phyloP scores from a whole-genome alignment of 2,797 vertebrate species.

The Sarcophilus harrisii region DNA sequence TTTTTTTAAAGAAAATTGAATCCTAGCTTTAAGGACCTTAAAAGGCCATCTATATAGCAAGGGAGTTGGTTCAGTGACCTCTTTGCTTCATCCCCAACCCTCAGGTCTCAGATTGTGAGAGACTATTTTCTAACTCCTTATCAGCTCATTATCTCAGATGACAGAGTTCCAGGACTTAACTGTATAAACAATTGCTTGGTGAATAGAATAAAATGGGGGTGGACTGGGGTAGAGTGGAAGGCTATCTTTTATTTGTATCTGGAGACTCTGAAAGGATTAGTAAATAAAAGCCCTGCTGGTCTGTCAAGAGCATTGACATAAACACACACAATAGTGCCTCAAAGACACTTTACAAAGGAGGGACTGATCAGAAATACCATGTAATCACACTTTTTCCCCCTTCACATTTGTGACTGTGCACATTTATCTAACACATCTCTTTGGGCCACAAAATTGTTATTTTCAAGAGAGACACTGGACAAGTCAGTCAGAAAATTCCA shows the following conservation, averaged over 20 bases:
- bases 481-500: constrained; percentile 60
- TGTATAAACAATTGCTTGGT: constrained; percentile 56
- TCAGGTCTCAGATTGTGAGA: neutral
- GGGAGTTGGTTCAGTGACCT: constrained; percentile 1
- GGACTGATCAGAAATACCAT: constrained; percentile 45
- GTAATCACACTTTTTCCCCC: constrained; percentile 23
- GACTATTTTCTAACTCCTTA: constrained; percentile 59
- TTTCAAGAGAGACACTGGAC: constrained; percentile 58
- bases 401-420: constrained; percentile 22
- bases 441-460: constrained; percentile 34
- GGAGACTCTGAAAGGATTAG: constrained; percentile 35
- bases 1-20: constrained; percentile 66
- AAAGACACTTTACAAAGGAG: constrained; percentile 49
- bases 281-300: constrained; percentile 62
- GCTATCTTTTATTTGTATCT: constrained; percentile 55
- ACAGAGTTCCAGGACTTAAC: constrained; percentile 20
- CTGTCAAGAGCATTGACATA: constrained; percentile 32
- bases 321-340: constrained; percentile 23
- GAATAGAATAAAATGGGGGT: neutral
- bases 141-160: constrained; percentile 34
- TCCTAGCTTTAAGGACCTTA: constrained; percentile 37
- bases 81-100: neutral
- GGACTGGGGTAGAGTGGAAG: constrained; percentile 17
- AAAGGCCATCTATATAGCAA: constrained; percentile 2
- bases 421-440: constrained; percentile 22